Base-by-base conservation (phyloP, 92 coral and sea anemone genomes). In the Zoanthus sociatus region DNA sequence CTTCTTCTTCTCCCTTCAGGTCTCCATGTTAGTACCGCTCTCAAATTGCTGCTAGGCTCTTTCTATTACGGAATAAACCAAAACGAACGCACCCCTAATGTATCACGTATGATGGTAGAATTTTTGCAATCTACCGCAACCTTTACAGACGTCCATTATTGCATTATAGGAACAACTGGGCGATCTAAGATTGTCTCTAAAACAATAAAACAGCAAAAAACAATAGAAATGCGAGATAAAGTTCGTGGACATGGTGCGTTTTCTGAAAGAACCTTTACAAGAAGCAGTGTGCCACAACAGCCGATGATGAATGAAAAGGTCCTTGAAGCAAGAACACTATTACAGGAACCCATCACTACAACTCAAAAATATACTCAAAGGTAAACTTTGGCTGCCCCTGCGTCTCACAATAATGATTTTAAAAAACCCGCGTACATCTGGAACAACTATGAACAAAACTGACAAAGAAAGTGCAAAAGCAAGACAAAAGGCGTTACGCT, bases 221-320 rank as follows among this genome's bases (percentile, higher is more conserved):
- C 97, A 20, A 82, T 85, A 32, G 94, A 93, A 86, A 97, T 97
- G 92, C 93, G 99, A 81, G 98, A 97, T n/a, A 93, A 90, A 60
- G 99, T 97, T 58, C 96, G 94, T 76, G 94, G 95, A 60, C 95
- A 93, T 21, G 99, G 99, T 18, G 99, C 96, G 45, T 97, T 97
- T 63, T 90, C 94, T 6, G 81, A 94, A 44, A 94, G 98, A 20
- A 96, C 98, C 6, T 93, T 92, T 72, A 94, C 94, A 15, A 86
- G 99, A 50, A 54, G 76, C 37, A 83, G 86, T n/a, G 45, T 87
- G 55, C 42, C 9, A 31, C 89, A 4, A 79, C 64, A 55, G n/a
- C n/a, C 6, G 20, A n/a, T 46, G 0, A 46, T 7, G 69, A 63
- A 63, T 76, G 64, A 61, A 30, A 15, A 66, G 7, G 3, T 32